A percentile compares a stretch with the other conserved stretches of the same genome.
Evolutionary conservation across 2,888 invertebrate species (phyloP).

Genomic region (Synanthedon myopaeformis): DNA sequence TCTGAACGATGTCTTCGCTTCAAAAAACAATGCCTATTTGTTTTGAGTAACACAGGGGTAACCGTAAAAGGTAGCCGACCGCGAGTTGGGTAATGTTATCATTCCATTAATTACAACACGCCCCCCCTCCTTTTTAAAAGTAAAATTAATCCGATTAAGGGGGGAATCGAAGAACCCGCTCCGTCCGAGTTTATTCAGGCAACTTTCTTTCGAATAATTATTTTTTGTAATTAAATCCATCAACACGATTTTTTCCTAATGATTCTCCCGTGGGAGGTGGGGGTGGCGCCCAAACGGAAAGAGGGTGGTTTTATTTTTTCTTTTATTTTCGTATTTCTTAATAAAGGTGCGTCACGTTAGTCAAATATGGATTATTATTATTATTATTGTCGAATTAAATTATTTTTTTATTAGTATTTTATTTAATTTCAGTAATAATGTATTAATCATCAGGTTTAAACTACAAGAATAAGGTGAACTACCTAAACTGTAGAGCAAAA

Average conservation of each 20-base stretch:
- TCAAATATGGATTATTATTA: conserved; percentile 3
- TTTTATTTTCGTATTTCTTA: conserved; percentile 33
- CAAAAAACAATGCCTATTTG: conserved; percentile 8
- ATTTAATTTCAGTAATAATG: too few relatives aligned
- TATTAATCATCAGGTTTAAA: too few relatives aligned
- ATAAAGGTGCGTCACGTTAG: conserved; percentile 18
- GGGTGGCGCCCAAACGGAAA: conserved; percentile 23
- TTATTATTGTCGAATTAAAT: neutral
- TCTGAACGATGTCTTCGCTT: conserved; percentile 12
- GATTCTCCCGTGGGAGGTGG: conserved; percentile 58
- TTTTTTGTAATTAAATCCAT: conserved; percentile 72
- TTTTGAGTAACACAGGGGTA: conserved; percentile 18
- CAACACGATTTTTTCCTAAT: conserved; percentile 71
- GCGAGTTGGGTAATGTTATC: conserved; percentile 67
- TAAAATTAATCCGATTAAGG: conserved; percentile 69
- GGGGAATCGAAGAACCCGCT: conserved; percentile 68
- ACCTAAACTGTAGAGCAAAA: too few relatives aligned
- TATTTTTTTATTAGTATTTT: too few relatives aligned
- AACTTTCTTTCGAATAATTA: conserved; percentile 70
- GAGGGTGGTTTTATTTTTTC: conserved; percentile 38
- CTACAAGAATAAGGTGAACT: too few relatives aligned
- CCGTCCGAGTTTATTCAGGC: conserved; percentile 66
- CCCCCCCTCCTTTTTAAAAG: conserved; percentile 66
- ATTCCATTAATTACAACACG: conserved; percentile 69
- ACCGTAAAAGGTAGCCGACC: conserved; percentile 40